phyloP scores from a whole-genome alignment of 1,140 invertebrate genomes.

The Phortica variegata region DNA sequence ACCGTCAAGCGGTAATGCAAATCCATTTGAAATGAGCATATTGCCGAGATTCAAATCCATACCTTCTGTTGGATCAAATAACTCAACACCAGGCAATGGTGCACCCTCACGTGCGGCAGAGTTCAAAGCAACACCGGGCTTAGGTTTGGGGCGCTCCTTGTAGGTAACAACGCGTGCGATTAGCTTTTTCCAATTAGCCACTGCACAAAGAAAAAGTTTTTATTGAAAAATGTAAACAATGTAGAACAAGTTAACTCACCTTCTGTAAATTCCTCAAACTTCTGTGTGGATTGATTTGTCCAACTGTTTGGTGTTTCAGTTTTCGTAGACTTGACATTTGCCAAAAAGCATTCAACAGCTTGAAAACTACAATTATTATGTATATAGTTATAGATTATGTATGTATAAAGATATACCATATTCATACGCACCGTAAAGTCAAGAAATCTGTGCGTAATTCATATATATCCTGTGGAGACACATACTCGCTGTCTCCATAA shows the following conservation, averaged over 20 bases:
- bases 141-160: constrained; percentile 59
- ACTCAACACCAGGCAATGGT: constrained; percentile 65
- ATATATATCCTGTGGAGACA: constrained; percentile 64
- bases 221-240: neutral
- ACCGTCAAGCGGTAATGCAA: constrained; percentile 40
- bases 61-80: constrained; percentile 60
- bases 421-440: constrained; percentile 60
- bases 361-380: constrained; percentile 58
- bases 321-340: constrained; percentile 65
- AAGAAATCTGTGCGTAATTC: constrained; percentile 74
- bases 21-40: constrained; percentile 43
- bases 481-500: constrained; percentile 74
- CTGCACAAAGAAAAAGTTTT: constrained; percentile 14
- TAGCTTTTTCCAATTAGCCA: constrained; percentile 68
- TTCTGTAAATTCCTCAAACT: constrained; percentile 71
- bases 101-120: constrained; percentile 62
- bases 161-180: constrained; percentile 69
- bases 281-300: constrained; percentile 67
- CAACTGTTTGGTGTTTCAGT: constrained; percentile 58
- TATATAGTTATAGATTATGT: neutral
- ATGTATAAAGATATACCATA: neutral
- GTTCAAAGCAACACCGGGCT: constrained; percentile 25
- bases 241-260: constrained; percentile 25
- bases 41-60: constrained; percentile 45
- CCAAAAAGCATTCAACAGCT: constrained; percentile 79